Base-by-base conservation (phyloP, 2,888 invertebrate genomes). In the Parochlus steinenii region DNA sequence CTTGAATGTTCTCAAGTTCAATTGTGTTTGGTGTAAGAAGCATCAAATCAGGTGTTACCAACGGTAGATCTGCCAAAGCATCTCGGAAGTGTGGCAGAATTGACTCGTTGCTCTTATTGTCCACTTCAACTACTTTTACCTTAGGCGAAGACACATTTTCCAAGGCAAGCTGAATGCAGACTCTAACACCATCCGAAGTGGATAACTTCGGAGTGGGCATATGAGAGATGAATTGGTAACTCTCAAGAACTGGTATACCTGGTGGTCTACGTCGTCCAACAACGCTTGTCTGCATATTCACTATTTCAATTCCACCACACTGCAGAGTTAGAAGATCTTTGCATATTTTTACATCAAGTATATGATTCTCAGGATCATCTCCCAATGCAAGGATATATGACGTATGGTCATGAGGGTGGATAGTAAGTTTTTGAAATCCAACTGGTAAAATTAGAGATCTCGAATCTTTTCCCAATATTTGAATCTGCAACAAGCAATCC, bases 401-500 rank as follows among this genome's bases (percentile, higher is more conserved):
- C n/a, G n/a, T n/a, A 44, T 69, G 69, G 54, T 64, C 63, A 10
- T 52, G 59, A 5, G 73, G 69, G 44, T 77, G 69, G 29, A 79
- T 73, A 19, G 63, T 61, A 1, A 77, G 51, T 44, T 63, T 69
- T 47, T 71, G 67, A 17, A 79, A 69, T 28, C 72, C 63, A 4
- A 75, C 78, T 0, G 82, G 81, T 0, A 79, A 67, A 48, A 70
- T 67, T 6, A 80, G 65, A 10, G 72, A 68, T 25, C 75, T 64
- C 8, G 69, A 65, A 39, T 71, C 67, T 43, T 69, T 61, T 23
- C 68, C 65, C 12, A 80, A 55, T 33, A 82, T 68, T 47, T 69
- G 67, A 47, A 78, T 67, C 52, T 87, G 86, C 5, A 87, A 63
- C 71, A 86, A 74, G 30, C 76, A 75, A 56, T 86, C 86, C 58